A percentile compares a stretch with the other conserved stretches of the same genome.
These are phyloP conservation scores for Sciaenops ocellatus DNA, from an alignment of 2,797 vertebrate genomes.

Conservation along the genomic window DNA sequence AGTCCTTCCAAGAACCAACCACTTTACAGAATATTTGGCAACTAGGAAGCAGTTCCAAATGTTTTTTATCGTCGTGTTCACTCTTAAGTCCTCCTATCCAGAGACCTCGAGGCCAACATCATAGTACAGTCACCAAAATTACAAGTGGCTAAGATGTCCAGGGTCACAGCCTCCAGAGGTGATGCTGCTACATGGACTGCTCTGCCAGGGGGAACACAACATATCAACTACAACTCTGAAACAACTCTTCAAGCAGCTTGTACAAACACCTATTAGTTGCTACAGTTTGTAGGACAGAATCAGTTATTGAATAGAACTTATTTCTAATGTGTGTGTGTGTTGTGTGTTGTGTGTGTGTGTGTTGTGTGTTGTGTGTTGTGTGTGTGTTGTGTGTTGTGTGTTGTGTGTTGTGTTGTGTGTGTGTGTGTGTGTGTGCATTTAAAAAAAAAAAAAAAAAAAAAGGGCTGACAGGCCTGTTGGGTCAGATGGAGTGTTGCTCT, in stretches of 20 bases:
- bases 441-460: neutral
- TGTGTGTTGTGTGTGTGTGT: no score
- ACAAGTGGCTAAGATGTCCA: neutral
- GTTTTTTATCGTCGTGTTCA: neutral
- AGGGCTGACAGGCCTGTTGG: slow-evolving; percentile 65
- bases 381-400: no score
- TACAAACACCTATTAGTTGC: no score
- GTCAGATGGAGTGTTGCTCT: slow-evolving; percentile 46
- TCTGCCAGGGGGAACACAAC: neutral
- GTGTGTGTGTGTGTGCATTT: no score
- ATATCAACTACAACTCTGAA: neutral
- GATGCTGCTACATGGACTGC: no score
- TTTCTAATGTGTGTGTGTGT: neutral
- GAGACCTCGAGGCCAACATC: neutral
- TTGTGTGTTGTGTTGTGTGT: no score
- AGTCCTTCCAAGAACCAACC: neutral
- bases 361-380: no score
- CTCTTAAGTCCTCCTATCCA: neutral
- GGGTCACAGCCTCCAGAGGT: neutral
- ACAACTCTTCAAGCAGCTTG: neutral
- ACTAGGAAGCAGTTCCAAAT: neutral
- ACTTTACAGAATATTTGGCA: neutral
- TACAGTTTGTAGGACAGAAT: neutral
- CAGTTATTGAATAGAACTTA: neutral
- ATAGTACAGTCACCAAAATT: neutral